Evolutionary conservation across 2,113 vertebrate species (phyloP).

Genomic region (Chamaetylas fuelleborni): DNA sequence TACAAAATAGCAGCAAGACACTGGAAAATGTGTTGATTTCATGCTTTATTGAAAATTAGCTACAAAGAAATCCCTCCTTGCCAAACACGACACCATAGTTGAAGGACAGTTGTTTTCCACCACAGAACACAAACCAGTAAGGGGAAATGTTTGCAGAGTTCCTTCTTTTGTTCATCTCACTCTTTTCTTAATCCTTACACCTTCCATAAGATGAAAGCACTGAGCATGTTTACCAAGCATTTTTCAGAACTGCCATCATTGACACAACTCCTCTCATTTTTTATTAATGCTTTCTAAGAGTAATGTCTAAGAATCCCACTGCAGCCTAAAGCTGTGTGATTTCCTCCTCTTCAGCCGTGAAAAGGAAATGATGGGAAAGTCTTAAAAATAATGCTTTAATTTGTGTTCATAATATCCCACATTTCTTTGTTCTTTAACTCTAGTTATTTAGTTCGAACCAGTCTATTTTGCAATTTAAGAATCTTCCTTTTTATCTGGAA

Average conservation of each 20-base stretch:
- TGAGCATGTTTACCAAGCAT: accelerated
- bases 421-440: not conserved
- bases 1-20: not conserved
- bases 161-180: not conserved
- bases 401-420: not conserved
- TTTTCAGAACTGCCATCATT: not conserved
- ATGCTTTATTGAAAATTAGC: not conserved
- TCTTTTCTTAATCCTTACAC: not conserved
- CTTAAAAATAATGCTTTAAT: not conserved
- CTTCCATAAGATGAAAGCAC: not conserved
- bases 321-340: not conserved
- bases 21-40: not conserved
- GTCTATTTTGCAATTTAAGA: not conserved
- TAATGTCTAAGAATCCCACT: not conserved
- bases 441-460: not conserved
- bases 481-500: not conserved
- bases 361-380: not conserved
- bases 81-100: not conserved
- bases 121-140: not conserved
- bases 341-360: not conserved
- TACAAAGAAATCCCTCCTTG: not conserved
- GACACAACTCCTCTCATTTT: not conserved
- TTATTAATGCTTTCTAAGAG: not conserved
- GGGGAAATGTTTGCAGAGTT: not conserved
- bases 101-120: not conserved